phyloP scores from a whole-genome alignment of 2,888 invertebrate species.

The Anthophora plumipes region DNA sequence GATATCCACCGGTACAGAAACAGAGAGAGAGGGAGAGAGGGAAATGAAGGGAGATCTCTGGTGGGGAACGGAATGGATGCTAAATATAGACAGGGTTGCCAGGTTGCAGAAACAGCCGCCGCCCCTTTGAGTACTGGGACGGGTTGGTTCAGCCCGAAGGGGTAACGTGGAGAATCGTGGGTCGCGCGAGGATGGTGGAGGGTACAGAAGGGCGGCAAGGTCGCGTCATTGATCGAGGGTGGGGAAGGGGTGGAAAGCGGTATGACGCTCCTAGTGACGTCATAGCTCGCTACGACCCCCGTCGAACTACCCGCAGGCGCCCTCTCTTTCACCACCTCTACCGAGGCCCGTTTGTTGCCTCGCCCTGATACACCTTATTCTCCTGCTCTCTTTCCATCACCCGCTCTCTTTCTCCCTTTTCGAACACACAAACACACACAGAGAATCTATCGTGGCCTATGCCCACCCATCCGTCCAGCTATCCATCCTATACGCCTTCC shows the following conservation, averaged over 20 bases:
- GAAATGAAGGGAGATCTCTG: slow-evolving; percentile 34
- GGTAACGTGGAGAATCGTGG: slow-evolving; percentile 56
- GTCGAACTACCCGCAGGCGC: slow-evolving; percentile 72
- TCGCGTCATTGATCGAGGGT: slow-evolving; percentile 83
- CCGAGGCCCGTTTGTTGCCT: slow-evolving; percentile 64
- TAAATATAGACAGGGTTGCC: slow-evolving; percentile 84
- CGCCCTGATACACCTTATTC: slow-evolving; percentile 64
- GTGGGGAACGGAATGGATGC: slow-evolving; percentile 76
- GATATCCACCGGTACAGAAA: neutral
- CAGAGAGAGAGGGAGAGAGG: slow-evolving; percentile 18
- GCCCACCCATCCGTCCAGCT: neutral
- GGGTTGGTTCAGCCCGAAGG: slow-evolving; percentile 70
- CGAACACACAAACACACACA: neutral
- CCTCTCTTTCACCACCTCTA: slow-evolving; percentile 65
- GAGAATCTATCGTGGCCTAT: too few species aligned
- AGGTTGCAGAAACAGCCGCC: slow-evolving; percentile 84
- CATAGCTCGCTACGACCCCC: slow-evolving; percentile 76
- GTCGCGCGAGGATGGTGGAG: slow-evolving; percentile 54
- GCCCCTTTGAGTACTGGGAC: slow-evolving; percentile 82
- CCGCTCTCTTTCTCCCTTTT: neutral
- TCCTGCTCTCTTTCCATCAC: slow-evolving; percentile 24
- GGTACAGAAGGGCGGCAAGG: slow-evolving; percentile 78
- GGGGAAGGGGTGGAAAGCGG: slow-evolving; percentile 74
- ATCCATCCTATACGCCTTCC: neutral
- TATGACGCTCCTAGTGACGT: slow-evolving; percentile 82